Evolutionary conservation across 1,140 invertebrate genomes (phyloP), one percentile per base, ranked within the genome.

Genomic region (Trialeurodes vaporariorum): DNA sequence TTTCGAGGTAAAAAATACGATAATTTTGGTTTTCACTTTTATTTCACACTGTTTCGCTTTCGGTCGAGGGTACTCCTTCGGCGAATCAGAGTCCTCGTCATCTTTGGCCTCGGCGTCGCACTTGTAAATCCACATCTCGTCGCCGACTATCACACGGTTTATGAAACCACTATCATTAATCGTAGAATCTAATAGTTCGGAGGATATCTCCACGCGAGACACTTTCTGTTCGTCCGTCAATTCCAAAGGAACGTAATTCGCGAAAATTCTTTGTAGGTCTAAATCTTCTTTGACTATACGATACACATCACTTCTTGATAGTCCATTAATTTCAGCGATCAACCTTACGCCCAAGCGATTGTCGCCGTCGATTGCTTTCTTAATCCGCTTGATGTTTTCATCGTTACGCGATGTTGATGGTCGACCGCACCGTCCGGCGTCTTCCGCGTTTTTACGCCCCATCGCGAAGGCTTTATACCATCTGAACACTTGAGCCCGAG

Each of bases 21-120:
- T 73, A 62, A 76, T 65, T 72, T 76, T 76, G 11, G 71, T 71
- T 67, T 77, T 77, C 49, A 75, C 65, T 34, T 73, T 74, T 27
- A 69, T 74, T 27, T 67, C 64, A 23, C 27, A 49, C 61, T n/a
- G n/a, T n/a, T n/a, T n/a, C n/a, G n/a, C n/a, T n/a, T n/a, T n/a
- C n/a, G 12, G 49, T 12, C 49, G 49, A 58, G 49, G n/a, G n/a
- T n/a, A n/a, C n/a, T n/a, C n/a, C n/a, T n/a, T n/a, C n/a, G n/a
- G n/a, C n/a, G n/a, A n/a, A n/a, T n/a, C n/a, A n/a, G n/a, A n/a
- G 61, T 66, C 61, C 25, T 40, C 17, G 65, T 27, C 25, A 60
- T 66, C 61, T 66, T 66, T 27, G 65, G 25, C 24, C 65, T 66
- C 1, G 64, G 25, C 34, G 64, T 9, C 5, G 34, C 40, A 65